Conservation (phyloP, 2,888 invertebrate species). For the Cylloceria caligata region DNA sequence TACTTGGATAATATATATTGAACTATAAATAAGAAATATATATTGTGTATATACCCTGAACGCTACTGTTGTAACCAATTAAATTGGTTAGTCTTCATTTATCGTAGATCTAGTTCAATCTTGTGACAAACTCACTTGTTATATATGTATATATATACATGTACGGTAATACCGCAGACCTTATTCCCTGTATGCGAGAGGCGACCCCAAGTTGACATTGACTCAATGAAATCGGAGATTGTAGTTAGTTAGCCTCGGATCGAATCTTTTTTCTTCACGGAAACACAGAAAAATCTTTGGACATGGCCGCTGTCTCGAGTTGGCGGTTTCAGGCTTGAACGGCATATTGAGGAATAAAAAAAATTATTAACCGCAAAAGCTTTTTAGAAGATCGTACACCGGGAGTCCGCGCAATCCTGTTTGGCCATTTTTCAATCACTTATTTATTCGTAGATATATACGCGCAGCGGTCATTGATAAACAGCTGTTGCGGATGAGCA, state of each 20-base stretch:
- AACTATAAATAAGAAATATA: not conserved
- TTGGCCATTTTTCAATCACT: not conserved
- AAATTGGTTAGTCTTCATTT: slow-evolving; percentile 65
- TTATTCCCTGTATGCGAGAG: slow-evolving; percentile 37
- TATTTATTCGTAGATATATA: not conserved
- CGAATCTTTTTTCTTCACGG: slow-evolving; percentile 35
- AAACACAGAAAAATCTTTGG: slow-evolving; percentile 20
- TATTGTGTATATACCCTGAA: too few relatives aligned
- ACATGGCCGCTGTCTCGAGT: slow-evolving; percentile 31
- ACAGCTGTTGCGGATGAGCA: slow-evolving; percentile 45
- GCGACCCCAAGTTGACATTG: slow-evolving; percentile 63
- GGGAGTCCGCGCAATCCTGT: too few relatives aligned
- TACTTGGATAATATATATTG: not conserved
- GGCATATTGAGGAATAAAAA: not conserved
- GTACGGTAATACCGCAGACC: not conserved
- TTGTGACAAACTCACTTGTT: slow-evolving; percentile 51
- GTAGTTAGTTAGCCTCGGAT: slow-evolving; percentile 67
- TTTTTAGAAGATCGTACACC: not conserved
- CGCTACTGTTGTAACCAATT: slow-evolving; percentile 53
- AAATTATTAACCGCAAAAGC: not conserved
- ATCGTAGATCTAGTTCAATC: slow-evolving; percentile 66
- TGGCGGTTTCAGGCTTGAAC: slow-evolving; percentile 43
- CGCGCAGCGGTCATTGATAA: slow-evolving; percentile 14
- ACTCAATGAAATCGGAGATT: slow-evolving; percentile 66
- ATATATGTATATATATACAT: not conserved